A percentile compares a stretch with the other conserved stretches of the same genome.
phyloP scores from a whole-genome alignment of 2,797 vertebrate species.

The Pangasius macronema region DNA sequence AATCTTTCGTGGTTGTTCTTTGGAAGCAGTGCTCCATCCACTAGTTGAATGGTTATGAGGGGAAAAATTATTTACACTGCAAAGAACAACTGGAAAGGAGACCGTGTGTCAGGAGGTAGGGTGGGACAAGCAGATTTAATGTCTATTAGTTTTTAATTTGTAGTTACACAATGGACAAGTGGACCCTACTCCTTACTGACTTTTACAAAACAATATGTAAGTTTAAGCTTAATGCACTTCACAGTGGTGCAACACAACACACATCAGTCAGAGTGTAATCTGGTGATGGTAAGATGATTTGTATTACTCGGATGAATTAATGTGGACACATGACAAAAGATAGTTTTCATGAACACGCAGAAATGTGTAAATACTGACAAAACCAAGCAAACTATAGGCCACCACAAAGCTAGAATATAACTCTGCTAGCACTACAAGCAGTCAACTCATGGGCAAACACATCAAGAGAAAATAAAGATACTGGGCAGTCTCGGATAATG shows the following conservation, averaged over 20 bases:
- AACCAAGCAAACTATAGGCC: neutral
- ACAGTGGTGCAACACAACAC: neutral
- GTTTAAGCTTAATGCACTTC: neutral
- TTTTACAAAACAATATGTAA: neutral
- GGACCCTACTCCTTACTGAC: neutral
- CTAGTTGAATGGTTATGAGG: neutral
- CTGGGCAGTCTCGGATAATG: neutral
- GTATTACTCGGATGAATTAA: neutral
- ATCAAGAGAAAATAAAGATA: neutral
- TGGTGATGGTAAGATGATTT: neutral
- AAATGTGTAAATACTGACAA: neutral
- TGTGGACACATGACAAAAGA: neutral
- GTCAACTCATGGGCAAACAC: neutral
- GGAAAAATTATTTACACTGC: neutral
- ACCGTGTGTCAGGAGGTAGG: neutral
- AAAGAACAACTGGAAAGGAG: neutral
- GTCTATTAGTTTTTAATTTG: neutral
- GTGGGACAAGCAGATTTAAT: neutral
- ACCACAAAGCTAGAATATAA: neutral
- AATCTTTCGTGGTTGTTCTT: neutral
- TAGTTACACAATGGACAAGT: neutral
- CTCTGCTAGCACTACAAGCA: neutral
- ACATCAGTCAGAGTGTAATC: neutral
- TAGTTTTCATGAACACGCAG: neutral
- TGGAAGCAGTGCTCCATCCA: neutral